These are phyloP conservation scores for Xestia ashworthii DNA, from an alignment of 2,888 invertebrate species.

Conservation along the genomic window DNA sequence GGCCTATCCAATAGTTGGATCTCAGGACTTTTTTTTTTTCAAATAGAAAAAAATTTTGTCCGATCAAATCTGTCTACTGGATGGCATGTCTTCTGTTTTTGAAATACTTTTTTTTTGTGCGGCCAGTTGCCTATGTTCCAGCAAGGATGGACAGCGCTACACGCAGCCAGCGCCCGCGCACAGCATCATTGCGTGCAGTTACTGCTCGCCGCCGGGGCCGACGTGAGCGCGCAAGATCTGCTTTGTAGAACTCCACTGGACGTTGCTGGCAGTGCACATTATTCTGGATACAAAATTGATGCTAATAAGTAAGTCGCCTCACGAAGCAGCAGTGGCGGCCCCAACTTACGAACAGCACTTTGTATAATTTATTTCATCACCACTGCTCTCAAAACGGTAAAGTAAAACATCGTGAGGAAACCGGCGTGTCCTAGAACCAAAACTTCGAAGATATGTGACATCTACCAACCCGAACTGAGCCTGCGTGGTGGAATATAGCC, in stretches of 20 bases:
- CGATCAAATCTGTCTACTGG: background rate
- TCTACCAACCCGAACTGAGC: too few relatives aligned
- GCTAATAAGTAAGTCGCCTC: slow-evolving; percentile 34
- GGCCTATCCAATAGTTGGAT: background rate
- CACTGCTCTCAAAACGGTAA: too few relatives aligned
- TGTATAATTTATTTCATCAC: too few relatives aligned
- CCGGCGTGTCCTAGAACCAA: too few relatives aligned
- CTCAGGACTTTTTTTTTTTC: background rate
- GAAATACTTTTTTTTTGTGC: slow-evolving; percentile 9
- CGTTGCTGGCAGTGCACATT: slow-evolving; percentile 61
- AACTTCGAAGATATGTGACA: too few relatives aligned
- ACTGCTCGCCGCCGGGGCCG: slow-evolving; percentile 66
- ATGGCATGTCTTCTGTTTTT: background rate
- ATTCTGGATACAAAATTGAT: slow-evolving; percentile 37
- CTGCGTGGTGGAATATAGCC: too few relatives aligned
- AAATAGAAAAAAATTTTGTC: background rate
- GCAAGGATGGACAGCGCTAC: slow-evolving; percentile 89
- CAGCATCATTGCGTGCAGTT: slow-evolving; percentile 70
- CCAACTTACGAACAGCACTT: too few relatives aligned
- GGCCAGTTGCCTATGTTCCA: slow-evolving; percentile 80
- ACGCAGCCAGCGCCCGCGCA: slow-evolving; percentile 88
- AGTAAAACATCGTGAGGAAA: too few relatives aligned
- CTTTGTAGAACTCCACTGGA: slow-evolving; percentile 64
- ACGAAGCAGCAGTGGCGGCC: too few relatives aligned
- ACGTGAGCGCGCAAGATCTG: slow-evolving; percentile 51